phyloP scores from a whole-genome alignment of 2,797 vertebrate species.

The Oreochromis grahami region DNA sequence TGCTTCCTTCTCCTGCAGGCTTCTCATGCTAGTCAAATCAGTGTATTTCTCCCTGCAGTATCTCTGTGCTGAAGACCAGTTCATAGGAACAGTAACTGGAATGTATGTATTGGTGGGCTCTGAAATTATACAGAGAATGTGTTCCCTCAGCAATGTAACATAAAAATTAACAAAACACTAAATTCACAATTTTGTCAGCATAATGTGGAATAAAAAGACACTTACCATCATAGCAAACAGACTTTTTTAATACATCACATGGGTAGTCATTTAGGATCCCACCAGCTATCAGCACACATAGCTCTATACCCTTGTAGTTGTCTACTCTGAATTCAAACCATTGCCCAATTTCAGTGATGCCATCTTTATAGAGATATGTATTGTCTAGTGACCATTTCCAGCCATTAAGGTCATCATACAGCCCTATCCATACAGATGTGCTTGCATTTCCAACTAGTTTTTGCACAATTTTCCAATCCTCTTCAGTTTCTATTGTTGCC shows the following conservation, averaged over 20 bases:
- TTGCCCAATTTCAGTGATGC: background rate
- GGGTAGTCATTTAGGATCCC: accelerated
- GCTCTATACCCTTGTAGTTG: accelerated
- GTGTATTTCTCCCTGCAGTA: background rate
- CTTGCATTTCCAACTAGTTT: accelerated
- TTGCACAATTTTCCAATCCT: background rate
- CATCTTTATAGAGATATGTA: background rate
- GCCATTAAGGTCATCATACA: background rate
- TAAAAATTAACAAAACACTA: background rate
- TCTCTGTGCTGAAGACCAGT: background rate
- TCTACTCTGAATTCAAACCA: accelerated
- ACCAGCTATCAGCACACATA: background rate
- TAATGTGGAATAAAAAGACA: background rate
- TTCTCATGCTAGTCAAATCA: background rate
- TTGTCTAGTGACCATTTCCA: conserved; percentile 8
- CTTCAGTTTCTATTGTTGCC: background rate
- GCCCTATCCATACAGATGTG: background rate
- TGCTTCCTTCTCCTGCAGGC: background rate
- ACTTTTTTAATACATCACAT: background rate
- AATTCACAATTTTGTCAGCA: background rate
- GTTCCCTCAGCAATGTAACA: too few species aligned
- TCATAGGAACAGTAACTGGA: background rate
- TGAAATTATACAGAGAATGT: background rate
- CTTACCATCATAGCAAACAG: conserved; percentile 4
- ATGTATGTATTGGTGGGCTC: background rate